Percentiles rank a stretch among this genome's conserved stretches.
These are phyloP conservation scores for Brachyptera putata DNA, from an alignment of 2,888 invertebrate genomes.

Conservation along the genomic window DNA sequence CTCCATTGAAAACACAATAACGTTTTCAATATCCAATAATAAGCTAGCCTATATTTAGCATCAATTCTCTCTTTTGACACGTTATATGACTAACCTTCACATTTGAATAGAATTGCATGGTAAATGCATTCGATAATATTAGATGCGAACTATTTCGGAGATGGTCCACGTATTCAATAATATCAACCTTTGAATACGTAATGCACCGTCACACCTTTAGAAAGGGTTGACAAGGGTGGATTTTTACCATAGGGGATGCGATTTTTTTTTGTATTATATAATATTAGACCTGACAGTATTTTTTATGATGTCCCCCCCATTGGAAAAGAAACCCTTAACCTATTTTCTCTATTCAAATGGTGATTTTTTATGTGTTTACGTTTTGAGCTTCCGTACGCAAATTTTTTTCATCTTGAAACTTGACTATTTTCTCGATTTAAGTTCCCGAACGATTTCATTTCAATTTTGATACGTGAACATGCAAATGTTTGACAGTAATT, in stretches of 20 bases:
- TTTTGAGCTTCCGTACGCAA: no score
- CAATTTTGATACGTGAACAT: no score
- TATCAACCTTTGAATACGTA: constrained; percentile 25
- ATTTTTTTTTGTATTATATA: constrained; percentile 15
- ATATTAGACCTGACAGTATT: constrained; percentile 21
- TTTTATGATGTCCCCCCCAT: constrained; percentile 10
- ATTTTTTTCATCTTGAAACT: no score
- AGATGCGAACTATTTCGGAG: no score
- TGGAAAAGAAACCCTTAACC: constrained; percentile 9
- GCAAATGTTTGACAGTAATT: no score
- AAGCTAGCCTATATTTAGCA: no score
- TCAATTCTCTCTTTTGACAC: no score
- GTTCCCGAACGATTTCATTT: no score
- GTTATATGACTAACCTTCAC: neutral
- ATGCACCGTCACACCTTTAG: constrained; percentile 24
- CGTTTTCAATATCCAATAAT: no score
- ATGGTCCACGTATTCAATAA: constrained; percentile 9
- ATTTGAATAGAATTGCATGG: constrained; percentile 2
- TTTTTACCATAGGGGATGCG: constrained; percentile 14
- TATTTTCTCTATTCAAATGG: neutral
- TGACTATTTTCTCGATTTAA: no score
- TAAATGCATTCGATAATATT: constrained; percentile 8
- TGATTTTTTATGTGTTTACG: no score
- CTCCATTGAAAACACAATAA: no score
- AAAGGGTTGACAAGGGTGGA: constrained; percentile 26